Base-by-base conservation (phyloP, 2,797 vertebrate species). In the Notolepis coatsorum region DNA sequence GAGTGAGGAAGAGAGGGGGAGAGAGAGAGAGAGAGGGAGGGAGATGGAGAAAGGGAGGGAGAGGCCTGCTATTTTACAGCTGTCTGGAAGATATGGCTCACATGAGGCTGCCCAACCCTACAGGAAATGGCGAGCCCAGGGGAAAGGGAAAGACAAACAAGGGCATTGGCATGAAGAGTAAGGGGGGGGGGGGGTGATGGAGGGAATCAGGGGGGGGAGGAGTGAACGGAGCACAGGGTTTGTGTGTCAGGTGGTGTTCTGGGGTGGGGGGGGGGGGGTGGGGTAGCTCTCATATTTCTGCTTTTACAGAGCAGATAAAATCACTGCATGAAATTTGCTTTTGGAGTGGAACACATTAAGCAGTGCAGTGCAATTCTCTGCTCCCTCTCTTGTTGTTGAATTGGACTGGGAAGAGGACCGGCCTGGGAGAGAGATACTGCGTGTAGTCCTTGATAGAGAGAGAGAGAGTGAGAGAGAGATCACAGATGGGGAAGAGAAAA, bases 141-240 rank as follows among this genome's bases (percentile, higher is more conserved):
- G 91, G 87, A 92, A 90, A 92, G 86, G 82, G 90, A 92, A 92
- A 92, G 89, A 92, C 89, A 93, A 92, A 93, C 89, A 94, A 90
- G 91, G 88, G 90, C 88, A 91, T 86, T 77, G 88, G 90, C 85
- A 82, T 78, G 79, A 80, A 71, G 70, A 49, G 69, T 80, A 74
- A 56, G 55, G 52, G 30, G 53, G 51, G 55, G n/a, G 61, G 59
- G 67, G 45, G 68, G 60, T 10, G 30, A 31, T 25, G 75, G 76
- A 73, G 72, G 68, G 81, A 79, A 73, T 73, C 74, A 57, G 67
- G 76, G 81, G n/a, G 76, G 77, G 84, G 80, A 77, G 87, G 82
- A 84, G 75, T 70, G 77, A 73, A 62, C 75, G 51, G 74, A 80
- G 77, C 83, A 83, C 69, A 81, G 68, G 75, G 79, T 80, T 80